These are phyloP conservation scores for Encarsia formosa DNA, from an alignment of 2,888 invertebrate genomes.

Conservation along the genomic window DNA sequence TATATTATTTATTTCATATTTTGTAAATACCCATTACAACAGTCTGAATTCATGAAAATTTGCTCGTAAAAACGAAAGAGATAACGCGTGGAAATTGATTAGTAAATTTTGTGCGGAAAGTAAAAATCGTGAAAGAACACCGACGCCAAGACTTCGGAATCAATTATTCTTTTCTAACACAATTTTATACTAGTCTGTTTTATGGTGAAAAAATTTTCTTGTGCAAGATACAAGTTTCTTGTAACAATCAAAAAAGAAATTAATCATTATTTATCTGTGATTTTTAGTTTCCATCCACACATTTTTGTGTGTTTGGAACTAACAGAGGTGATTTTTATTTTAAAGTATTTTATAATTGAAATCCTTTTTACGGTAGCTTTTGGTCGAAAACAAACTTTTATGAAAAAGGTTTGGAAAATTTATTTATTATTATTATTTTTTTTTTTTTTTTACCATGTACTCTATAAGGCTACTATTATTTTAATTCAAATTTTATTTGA, in stretches of 20 bases:
- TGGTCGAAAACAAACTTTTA: too few relatives aligned
- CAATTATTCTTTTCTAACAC: conserved; percentile 14
- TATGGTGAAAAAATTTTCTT: conserved; percentile 16
- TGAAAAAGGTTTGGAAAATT: too few relatives aligned
- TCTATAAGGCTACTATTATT: too few relatives aligned
- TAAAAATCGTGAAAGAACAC: conserved; percentile 8
- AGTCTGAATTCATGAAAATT: conserved; percentile 12
- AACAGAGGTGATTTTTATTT: conserved; percentile 22
- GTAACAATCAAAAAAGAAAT: conserved; percentile 20
- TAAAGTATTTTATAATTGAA: conserved; percentile 3
- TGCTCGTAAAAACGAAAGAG: background rate
- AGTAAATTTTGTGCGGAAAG: conserved; percentile 7
- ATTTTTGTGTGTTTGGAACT: conserved; percentile 17
- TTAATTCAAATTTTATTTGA: conserved; percentile 2
- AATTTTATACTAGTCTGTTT: conserved; percentile 26
- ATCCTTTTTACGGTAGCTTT: too few relatives aligned
- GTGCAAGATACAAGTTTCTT: conserved; percentile 12
- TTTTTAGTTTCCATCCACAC: conserved; percentile 25
- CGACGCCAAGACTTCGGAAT: conserved; percentile 6
- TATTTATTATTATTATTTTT: conserved; percentile 10
- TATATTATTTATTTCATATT: conserved; percentile 4
- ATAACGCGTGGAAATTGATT: background rate
- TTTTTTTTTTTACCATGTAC: background rate
- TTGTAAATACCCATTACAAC: conserved; percentile 21
- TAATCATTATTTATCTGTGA: conserved; percentile 27